These are phyloP conservation scores for Microctonus aethiopoides DNA, from an alignment of 2,888 invertebrate genomes.

Conservation along the genomic window DNA sequence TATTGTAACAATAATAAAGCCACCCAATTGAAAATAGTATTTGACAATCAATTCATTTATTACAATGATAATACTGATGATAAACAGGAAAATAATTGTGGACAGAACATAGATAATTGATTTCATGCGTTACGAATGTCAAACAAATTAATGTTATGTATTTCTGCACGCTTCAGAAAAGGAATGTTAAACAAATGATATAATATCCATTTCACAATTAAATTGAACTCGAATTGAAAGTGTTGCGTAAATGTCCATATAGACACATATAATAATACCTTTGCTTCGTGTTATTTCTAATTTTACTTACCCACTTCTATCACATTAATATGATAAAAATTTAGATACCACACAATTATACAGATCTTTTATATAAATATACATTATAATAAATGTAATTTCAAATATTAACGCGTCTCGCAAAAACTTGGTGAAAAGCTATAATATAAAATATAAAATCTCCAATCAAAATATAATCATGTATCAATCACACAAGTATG, in stretches of 20 bases:
- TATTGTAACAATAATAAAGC: background rate
- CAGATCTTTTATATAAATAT: background rate
- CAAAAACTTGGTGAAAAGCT: background rate
- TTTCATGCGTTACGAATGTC: background rate
- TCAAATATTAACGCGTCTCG: background rate
- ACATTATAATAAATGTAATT: background rate
- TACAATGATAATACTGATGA: conserved; percentile 20
- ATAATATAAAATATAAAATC: background rate
- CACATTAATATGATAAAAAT: too few species aligned
- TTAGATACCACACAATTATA: background rate
- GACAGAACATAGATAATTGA: background rate
- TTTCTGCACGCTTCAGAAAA: too few species aligned
- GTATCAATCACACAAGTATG: too few species aligned
- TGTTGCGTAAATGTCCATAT: background rate
- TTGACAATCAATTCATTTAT: background rate
- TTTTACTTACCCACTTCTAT: too few species aligned
- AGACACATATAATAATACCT: background rate
- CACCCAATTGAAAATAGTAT: background rate
- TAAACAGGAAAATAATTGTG: background rate
- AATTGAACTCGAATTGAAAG: too few species aligned
- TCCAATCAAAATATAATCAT: background rate
- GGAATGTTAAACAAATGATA: too few species aligned
- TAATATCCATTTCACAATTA: too few species aligned
- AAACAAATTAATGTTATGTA: too few species aligned
- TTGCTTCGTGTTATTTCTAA: too few species aligned